Evolutionary conservation across 2,797 vertebrate genomes (phyloP).

Genomic region (Steatocranus sp.): DNA sequence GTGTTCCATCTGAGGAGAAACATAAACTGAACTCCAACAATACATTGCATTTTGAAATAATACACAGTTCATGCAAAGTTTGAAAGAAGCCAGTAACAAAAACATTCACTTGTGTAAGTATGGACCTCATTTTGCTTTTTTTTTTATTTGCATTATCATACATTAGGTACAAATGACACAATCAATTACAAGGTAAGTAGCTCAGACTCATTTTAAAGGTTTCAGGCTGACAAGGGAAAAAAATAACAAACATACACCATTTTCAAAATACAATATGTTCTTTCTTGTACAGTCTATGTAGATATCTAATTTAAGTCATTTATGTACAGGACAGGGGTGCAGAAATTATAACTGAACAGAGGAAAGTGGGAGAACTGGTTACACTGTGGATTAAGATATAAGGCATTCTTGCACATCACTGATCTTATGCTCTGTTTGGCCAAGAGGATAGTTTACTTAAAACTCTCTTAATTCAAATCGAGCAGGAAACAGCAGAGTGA

Average conservation of each 20-base stretch:
- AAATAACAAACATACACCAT: conserved; percentile 57
- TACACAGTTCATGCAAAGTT: neutral
- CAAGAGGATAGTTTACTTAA: conserved; percentile 25
- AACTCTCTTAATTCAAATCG: conserved; percentile 13
- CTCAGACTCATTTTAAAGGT: conserved; percentile 67
- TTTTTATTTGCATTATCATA: conserved; percentile 78
- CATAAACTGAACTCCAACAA: neutral
- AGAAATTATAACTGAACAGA: conserved; percentile 38
- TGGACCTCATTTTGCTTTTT: conserved; percentile 37
- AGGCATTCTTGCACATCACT: conserved; percentile 62
- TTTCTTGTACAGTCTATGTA: conserved; percentile 59
- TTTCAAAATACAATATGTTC: conserved; percentile 73
- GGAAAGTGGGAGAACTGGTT: conserved; percentile 20
- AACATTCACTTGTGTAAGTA: neutral
- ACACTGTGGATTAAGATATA: conserved; percentile 52
- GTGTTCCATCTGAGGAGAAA: neutral
- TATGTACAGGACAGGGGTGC: conserved; percentile 58
- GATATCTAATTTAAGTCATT: conserved; percentile 53
- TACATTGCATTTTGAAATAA: neutral
- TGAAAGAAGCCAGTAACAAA: neutral
- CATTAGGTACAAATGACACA: conserved; percentile 79
- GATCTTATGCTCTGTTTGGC: conserved; percentile 38
- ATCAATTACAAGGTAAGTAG: conserved; percentile 71
- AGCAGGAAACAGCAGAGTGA: conserved; percentile 12
- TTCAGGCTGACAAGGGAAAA: conserved; percentile 55